These are phyloP conservation scores for Fopius arisanus DNA, from an alignment of 1,140 invertebrate species.

Conservation along the genomic window DNA sequence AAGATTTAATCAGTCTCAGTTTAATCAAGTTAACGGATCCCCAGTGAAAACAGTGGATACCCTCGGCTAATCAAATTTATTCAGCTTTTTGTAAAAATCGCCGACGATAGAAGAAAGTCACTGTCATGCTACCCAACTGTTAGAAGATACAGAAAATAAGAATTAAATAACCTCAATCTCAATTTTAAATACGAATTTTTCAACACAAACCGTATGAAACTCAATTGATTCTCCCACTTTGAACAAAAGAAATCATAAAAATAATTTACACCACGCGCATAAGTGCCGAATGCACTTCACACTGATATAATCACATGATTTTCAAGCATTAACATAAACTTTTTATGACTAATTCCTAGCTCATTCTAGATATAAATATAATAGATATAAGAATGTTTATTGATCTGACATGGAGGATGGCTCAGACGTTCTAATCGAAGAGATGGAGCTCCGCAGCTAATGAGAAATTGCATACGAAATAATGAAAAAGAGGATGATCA, in stretches of 20 bases:
- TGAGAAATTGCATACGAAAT: slow-evolving; percentile 27
- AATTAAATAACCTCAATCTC: not conserved
- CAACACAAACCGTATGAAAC: not conserved
- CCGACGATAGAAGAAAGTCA: not conserved
- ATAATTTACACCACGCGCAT: not conserved
- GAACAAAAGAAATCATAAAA: not conserved
- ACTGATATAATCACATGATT: not conserved
- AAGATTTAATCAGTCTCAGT: not conserved
- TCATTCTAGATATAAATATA: not conserved
- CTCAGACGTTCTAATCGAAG: not conserved
- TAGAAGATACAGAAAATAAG: not conserved
- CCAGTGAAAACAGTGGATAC: not conserved
- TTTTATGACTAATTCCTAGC: not conserved
- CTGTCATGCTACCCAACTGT: not conserved
- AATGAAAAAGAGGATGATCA: not conserved
- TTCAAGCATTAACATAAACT: not conserved
- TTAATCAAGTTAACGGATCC: not conserved
- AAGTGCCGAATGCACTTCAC: not conserved
- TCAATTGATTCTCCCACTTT: not conserved
- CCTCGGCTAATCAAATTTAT: not conserved
- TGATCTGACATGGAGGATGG: not conserved
- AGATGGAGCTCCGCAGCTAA: not conserved
- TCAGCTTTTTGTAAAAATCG: not conserved
- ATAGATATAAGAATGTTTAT: not conserved
- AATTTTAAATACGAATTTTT: not conserved